These are phyloP conservation scores for Argyrosomus regius DNA, from an alignment of 2,797 vertebrate species.

Conservation along the genomic window DNA sequence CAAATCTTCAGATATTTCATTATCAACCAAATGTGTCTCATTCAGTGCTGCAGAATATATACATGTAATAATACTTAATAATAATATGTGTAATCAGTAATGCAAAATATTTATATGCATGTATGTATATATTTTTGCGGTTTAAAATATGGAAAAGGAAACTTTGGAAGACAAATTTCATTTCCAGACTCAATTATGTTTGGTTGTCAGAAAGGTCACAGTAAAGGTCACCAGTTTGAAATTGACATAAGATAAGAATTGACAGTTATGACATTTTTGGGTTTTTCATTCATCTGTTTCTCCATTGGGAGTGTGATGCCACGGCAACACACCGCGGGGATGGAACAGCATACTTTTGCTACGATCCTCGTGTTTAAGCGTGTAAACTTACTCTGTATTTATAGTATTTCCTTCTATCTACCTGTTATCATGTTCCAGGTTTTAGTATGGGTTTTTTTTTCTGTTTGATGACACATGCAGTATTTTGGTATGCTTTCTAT, in stretches of 20 bases:
- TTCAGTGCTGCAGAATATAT: neutral
- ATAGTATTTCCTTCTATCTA: neutral
- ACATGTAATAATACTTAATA: no score
- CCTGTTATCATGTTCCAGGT: neutral
- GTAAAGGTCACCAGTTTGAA: slow-evolving; percentile 24
- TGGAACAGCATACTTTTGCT: neutral
- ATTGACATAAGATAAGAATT: no score
- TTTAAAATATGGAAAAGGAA: neutral
- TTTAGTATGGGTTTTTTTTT: neutral
- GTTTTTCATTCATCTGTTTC: neutral
- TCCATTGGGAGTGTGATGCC: neutral
- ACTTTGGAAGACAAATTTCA: neutral
- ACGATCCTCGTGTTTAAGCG: neutral
- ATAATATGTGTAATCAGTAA: no score
- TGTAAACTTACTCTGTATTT: neutral
- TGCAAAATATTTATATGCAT: neutral
- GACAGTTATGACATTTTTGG: slow-evolving; percentile 21
- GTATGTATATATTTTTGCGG: neutral
- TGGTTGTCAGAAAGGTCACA: slow-evolving; percentile 18
- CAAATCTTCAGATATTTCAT: neutral
- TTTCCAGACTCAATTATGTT: neutral
- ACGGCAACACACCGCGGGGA: neutral
- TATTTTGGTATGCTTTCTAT: neutral
- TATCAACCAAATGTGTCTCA: neutral
- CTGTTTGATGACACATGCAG: slow-evolving; percentile 1